Evolutionary conservation across 2,113 vertebrate genomes (phyloP).

Genomic region (Actinemys pallida): DNA sequence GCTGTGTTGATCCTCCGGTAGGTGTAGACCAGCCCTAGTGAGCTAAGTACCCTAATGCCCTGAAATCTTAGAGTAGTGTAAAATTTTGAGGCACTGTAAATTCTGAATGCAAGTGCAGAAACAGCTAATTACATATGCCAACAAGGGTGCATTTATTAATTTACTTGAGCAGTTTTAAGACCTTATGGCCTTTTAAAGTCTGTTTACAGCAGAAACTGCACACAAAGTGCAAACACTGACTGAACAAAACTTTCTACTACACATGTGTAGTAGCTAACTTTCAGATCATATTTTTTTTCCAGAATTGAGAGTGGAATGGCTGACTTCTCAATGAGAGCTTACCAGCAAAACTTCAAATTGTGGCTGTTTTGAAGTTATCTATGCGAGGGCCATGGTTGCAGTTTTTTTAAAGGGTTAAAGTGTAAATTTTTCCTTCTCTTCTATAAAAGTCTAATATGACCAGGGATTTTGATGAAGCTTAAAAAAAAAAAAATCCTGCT

Average conservation of each 20-base stretch:
- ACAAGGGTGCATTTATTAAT: not conserved
- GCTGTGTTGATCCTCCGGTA: too few species aligned
- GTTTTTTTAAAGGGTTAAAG: slow-evolving; percentile 11
- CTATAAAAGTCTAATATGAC: slow-evolving; percentile 14
- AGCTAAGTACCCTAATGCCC: not conserved
- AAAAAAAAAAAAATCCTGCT: not conserved
- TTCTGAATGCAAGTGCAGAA: slow-evolving; percentile 2
- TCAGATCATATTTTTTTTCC: not conserved
- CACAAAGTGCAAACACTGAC: not conserved
- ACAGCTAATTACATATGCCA: not conserved
- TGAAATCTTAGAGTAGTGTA: not conserved
- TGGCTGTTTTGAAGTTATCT: slow-evolving; percentile 30
- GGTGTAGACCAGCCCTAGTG: too few species aligned
- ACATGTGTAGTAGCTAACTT: not conserved
- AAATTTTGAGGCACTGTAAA: not conserved
- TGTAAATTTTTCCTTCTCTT: not conserved
- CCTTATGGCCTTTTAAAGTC: not conserved
- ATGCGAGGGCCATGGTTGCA: slow-evolving; percentile 56
- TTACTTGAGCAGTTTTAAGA: not conserved
- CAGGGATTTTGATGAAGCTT: not conserved
- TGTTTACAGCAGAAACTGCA: not conserved
- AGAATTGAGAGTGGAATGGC: not conserved
- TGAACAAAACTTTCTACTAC: not conserved
- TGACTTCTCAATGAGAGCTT: not conserved
- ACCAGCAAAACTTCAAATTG: slow-evolving; percentile 35